These are phyloP conservation scores for Graptemys geographica DNA, from an alignment of 2,797 vertebrate genomes.

Conservation along the genomic window DNA sequence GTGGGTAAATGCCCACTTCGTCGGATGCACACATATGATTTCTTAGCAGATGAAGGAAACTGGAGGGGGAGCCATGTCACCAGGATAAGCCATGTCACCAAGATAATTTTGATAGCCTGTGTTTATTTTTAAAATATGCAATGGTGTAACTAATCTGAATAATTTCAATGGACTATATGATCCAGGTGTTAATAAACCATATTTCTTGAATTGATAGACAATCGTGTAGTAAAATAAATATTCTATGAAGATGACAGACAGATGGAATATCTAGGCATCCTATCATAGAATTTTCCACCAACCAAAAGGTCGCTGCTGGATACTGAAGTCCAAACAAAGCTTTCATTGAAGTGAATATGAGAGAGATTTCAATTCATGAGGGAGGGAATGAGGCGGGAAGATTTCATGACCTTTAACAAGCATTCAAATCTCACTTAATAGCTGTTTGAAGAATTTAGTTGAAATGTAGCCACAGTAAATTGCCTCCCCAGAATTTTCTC, in stretches of 20 bases:
- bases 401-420: constrained; percentile 65
- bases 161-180: background rate
- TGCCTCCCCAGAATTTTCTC: background rate
- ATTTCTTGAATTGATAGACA: background rate
- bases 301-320: constrained; percentile 21
- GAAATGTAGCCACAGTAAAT: background rate
- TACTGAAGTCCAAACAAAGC: constrained; percentile 58
- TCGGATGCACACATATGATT: background rate
- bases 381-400: constrained; percentile 21
- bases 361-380: constrained; percentile 58
- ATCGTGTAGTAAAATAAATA: background rate
- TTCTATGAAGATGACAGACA: background rate
- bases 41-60: background rate
- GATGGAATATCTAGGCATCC: constrained; percentile 4
- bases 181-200: background rate
- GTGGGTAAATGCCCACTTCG: too few species aligned
- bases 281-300: background rate
- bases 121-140: background rate
- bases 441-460: constrained; percentile 27
- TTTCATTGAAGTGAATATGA: constrained; percentile 48
- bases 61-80: background rate
- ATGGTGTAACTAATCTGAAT: background rate
- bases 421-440: constrained; percentile 27
- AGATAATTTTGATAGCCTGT: background rate
- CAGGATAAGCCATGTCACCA: background rate